Base-by-base conservation (phyloP, 2,113 vertebrate genomes). In the Micronisus gabar region DNA sequence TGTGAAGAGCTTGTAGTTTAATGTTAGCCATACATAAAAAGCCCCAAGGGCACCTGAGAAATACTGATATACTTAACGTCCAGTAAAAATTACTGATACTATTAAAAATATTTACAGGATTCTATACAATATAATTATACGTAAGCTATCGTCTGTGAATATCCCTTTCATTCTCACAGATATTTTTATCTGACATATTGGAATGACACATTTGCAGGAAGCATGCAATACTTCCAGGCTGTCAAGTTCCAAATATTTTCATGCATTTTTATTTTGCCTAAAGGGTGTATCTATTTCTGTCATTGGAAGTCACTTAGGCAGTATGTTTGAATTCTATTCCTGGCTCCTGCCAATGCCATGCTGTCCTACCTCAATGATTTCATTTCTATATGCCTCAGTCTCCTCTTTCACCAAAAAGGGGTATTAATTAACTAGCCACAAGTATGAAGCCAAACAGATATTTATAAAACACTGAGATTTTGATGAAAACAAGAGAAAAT, bases 211-310 rank as follows among this genome's bases (percentile, higher is more conserved):
- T 83, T 95, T 93, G 70, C 89, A 95, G 74, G 70, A 73, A 90
- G 47, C 74, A 93, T 40, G 58, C 84, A 80, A 50, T 78, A 81
- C n/a, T 94, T 95, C 72, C 72, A 93, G 75, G 47, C 85, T 95
- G 96, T 90, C 94, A 79, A 47, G 86, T 95, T 84, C 72, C 82
- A 95, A 93, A 90, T 91, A 86, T 91, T 97, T 95, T 82, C 78
- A 80, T 93, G 85, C 91, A 86, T 85, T 94, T 93, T 58, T 94
- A 93, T 94, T 95, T 97, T 88, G 96, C 96, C 95, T 90, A 58
- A 86, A 96, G 96, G 94, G 47, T 62, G 20, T 45, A 81, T 94
- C 95, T 95, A 95, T 96, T 95, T 88, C 95, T 91, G 94, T 90
- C 93, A 90, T 1, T 76, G 84, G 71, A 50, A 95, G 56, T 81